phyloP scores from a whole-genome alignment of 2,888 invertebrate species.

The Diarsia dahlii region DNA sequence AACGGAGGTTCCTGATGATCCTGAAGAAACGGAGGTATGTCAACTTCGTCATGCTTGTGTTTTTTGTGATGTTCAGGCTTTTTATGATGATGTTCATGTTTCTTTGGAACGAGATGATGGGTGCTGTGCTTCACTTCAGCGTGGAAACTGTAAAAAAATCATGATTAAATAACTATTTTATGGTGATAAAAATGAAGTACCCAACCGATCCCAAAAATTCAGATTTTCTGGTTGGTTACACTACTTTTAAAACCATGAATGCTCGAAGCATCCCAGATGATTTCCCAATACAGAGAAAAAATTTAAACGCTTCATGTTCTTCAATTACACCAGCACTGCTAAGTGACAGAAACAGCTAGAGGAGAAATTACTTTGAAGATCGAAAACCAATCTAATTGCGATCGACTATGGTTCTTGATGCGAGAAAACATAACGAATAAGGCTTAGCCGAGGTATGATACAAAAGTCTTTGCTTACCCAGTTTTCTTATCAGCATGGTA shows the following conservation, averaged over 20 bases:
- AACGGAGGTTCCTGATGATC: neutral
- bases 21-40: conserved; percentile 4
- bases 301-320: neutral
- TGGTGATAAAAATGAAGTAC: neutral
- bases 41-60: conserved; percentile 11
- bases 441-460: neutral
- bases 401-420: too few species aligned
- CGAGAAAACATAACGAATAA: neutral
- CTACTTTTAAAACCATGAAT: neutral
- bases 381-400: neutral
- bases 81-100: conserved; percentile 59
- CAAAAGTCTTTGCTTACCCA: conserved; percentile 51
- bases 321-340: neutral
- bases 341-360: too few species aligned
- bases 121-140: conserved; percentile 60
- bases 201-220: neutral
- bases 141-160: conserved; percentile 50
- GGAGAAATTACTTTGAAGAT: neutral
- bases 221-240: neutral
- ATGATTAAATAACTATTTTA: neutral
- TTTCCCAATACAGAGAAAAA: neutral
- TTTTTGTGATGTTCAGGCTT: conserved; percentile 37
- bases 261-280: neutral
- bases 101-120: conserved; percentile 59
- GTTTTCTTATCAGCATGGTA: conserved; percentile 63